These are phyloP conservation scores for Avahi laniger DNA, from an alignment of 2,797 vertebrate species.

Conservation along the genomic window DNA sequence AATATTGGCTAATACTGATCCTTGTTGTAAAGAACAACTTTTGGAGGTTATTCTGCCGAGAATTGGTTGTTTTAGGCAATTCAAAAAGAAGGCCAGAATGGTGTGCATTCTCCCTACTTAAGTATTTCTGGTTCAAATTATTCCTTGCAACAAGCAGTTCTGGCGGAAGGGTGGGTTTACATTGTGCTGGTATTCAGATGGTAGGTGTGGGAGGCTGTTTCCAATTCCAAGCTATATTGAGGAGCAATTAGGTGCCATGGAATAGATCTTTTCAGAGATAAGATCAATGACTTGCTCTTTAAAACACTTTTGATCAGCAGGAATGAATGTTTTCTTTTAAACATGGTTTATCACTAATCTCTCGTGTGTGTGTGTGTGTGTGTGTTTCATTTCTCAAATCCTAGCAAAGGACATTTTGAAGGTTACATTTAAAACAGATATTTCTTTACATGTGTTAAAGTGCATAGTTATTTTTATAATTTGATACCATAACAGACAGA, in stretches of 20 bases:
- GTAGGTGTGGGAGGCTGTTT: constrained; percentile 18
- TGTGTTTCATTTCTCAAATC: neutral
- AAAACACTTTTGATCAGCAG: constrained; percentile 47
- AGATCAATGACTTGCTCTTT: constrained; percentile 26
- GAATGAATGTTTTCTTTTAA: constrained; percentile 48
- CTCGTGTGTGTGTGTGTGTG: neutral
- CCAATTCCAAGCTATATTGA: constrained; percentile 32
- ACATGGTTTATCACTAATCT: neutral
- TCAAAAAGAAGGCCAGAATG: constrained; percentile 54
- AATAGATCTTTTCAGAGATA: constrained; percentile 53
- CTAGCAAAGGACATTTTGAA: neutral
- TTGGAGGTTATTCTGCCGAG: constrained; percentile 67
- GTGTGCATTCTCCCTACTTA: constrained; percentile 41
- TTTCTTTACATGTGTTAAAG: neutral
- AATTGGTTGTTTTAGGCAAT: constrained; percentile 76
- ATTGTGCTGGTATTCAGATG: constrained; percentile 49
- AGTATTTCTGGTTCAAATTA: constrained; percentile 75
- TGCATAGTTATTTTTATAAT: neutral
- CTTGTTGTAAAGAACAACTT: constrained; percentile 68
- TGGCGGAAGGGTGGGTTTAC: constrained; percentile 67
- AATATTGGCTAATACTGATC: constrained; percentile 73
- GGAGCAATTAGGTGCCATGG: constrained; percentile 24
- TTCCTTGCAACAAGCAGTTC: constrained; percentile 67
- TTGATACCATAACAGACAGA: neutral
- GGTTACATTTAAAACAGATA: neutral